phyloP scores from a whole-genome alignment of 2,113 vertebrate species.

The Oncorhynchus gorbuscha region DNA sequence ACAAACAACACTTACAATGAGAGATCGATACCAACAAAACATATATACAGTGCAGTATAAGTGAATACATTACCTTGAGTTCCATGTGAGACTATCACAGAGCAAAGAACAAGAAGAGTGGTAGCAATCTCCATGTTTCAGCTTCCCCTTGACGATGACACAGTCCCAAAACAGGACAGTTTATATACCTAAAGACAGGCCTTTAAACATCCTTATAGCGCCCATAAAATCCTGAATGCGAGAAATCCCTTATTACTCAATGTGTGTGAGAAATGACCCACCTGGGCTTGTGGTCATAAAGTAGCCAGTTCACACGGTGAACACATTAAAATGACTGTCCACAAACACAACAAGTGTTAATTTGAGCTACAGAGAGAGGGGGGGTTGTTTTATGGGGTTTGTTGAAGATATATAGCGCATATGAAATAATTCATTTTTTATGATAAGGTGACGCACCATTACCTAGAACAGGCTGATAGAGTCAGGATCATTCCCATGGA shows the following conservation, averaged over 20 bases:
- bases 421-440: conserved; percentile 5
- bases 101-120: conserved; percentile 49
- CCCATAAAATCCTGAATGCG: conserved; percentile 21
- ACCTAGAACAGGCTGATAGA: too few species aligned
- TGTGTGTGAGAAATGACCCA: conserved; percentile 55
- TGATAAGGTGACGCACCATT: conserved; percentile 10
- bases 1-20: too few species aligned
- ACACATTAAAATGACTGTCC: conserved; percentile 23
- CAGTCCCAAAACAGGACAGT: background rate
- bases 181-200: conserved; percentile 47
- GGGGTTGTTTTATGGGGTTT: too few species aligned
- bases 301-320: background rate
- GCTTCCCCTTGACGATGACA: conserved; percentile 28
- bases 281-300: conserved; percentile 20
- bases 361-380: too few species aligned
- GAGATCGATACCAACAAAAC: too few species aligned
- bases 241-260: conserved; percentile 9
- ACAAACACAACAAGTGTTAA: background rate
- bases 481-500: too few species aligned
- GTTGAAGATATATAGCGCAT: background rate
- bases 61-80: conserved; percentile 46
- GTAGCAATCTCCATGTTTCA: conserved; percentile 44
- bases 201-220: conserved; percentile 4
- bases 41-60: too few species aligned
- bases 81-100: conserved; percentile 22